A percentile compares a stretch with the other conserved stretches of the same genome.
Conservation (phyloP, 2,888 invertebrate species). For the Lasioglossum zephyrum region DNA sequence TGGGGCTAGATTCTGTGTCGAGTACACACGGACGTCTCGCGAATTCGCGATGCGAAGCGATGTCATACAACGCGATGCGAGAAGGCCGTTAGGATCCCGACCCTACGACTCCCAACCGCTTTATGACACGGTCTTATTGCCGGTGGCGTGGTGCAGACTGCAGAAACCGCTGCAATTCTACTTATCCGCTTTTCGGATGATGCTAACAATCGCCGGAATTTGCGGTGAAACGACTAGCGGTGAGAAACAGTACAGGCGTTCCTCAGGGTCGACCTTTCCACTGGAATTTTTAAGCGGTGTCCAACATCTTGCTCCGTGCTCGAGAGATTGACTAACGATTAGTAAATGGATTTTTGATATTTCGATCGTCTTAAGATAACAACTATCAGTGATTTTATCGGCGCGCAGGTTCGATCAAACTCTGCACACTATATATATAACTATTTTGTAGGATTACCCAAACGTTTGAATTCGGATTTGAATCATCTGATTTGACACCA, state of each 20-base stretch:
- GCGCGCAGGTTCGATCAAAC: no score
- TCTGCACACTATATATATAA: no score
- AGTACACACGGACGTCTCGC: not conserved
- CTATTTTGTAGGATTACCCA: no score
- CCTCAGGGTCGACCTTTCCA: not conserved
- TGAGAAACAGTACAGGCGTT: not conserved
- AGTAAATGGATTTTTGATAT: no score
- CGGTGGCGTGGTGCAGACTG: not conserved
- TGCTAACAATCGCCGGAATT: not conserved
- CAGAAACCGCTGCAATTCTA: not conserved
- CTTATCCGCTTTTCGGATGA: not conserved
- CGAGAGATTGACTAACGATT: not conserved
- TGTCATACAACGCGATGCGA: not conserved
- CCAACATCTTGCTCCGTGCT: not conserved
- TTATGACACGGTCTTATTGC: not conserved
- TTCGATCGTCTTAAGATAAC: no score
- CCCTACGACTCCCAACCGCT: not conserved
- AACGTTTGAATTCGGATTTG: no score
- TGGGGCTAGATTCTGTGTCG: slow-evolving; percentile 10
- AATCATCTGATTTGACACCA: no score
- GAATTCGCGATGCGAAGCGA: not conserved
- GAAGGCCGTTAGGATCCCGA: not conserved
- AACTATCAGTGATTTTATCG: no score
- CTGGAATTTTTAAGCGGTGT: not conserved
- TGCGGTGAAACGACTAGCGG: not conserved